Evolutionary conservation across 2,113 vertebrate species (phyloP).

Genomic region (Crypturellus undulatus): DNA sequence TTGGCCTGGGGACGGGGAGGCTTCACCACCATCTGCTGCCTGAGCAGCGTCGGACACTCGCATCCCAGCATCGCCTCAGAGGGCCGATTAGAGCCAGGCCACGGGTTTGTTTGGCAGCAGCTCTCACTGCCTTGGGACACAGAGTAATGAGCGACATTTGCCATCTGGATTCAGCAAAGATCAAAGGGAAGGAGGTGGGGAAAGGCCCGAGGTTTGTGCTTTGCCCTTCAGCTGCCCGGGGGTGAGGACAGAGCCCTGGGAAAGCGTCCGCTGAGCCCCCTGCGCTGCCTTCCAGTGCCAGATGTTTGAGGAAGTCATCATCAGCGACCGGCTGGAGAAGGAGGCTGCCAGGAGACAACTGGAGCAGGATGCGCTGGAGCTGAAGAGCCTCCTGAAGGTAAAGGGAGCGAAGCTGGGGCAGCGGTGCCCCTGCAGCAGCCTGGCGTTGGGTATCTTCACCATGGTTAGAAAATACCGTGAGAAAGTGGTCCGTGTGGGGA

Average conservation of each 20-base stretch:
- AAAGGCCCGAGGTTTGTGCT: background rate
- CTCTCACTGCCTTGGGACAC: background rate
- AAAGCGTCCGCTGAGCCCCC: background rate
- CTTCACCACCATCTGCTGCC: conserved; percentile 42
- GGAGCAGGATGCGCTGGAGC: conserved; percentile 76
- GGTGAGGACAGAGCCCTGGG: accelerated
- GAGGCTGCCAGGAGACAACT: conserved; percentile 63
- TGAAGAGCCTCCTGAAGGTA: conserved; percentile 81
- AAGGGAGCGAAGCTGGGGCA: background rate
- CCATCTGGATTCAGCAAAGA: conserved; percentile 35
- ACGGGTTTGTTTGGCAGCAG: background rate
- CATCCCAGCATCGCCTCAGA: background rate
- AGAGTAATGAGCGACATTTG: background rate
- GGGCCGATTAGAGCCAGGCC: conserved; percentile 2
- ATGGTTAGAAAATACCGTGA: background rate
- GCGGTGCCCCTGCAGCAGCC: background rate
- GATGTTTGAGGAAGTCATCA: conserved; percentile 79
- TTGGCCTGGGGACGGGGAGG: background rate
- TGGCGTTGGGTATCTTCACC: background rate
- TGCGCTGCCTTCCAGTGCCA: conserved; percentile 73
- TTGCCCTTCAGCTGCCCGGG: background rate
- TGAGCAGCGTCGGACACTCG: background rate
- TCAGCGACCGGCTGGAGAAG: conserved; percentile 81
- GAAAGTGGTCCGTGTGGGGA: background rate
- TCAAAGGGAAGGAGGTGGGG: background rate